Evolutionary conservation across 2,888 invertebrate genomes (phyloP), one percentile per base, ranked within the genome.

Genomic region (Strigamia crassipes): DNA sequence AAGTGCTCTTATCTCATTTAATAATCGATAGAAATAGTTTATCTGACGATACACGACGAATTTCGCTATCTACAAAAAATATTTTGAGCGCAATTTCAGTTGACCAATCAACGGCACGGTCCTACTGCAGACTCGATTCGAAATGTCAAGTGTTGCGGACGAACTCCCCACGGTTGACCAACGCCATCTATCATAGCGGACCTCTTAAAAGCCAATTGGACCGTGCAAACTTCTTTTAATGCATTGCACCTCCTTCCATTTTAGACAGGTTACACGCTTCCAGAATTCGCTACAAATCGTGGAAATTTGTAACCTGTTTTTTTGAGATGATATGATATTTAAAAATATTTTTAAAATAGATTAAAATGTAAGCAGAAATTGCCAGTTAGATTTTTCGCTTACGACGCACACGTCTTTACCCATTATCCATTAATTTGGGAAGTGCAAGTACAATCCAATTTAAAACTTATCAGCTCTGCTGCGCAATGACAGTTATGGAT

Each of bases 371-470:
- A 38, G 0, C 38, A 38, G 0, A 46, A 13, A n/a, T 46, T 46
- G 46, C 15, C 13, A 46, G 12, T 46, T 46, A 12, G 1, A 15
- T 46, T 38, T 21, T 41, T 9, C 0, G 21, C 79, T 42, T 4
- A 13, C 21, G 38, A 9, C 79, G 1, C 42, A 0, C 42, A 18
- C 23, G 6, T n/a, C 15, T 42, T 21, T 21, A 41, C 18, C 79
- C 42, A 15, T 8, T 38, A 8, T 27, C 15, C 80, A 80, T 80
- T 80, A 80, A 80, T 80, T 56, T 56, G 27, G 13, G 51, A 21
- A 80, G 80, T 80, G 80, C 21, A 51, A 80, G 80, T n/a, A 34
- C 56, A 80, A 80, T 80, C 80, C 56, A 80, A 80, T 80, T 80
- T 80, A 80, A 80, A 80, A 80, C 80, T 80, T 80, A 80, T 80